Evolutionary conservation across 2,113 vertebrate genomes (phyloP).

Genomic region (Pyrgilauda ruficollis): DNA sequence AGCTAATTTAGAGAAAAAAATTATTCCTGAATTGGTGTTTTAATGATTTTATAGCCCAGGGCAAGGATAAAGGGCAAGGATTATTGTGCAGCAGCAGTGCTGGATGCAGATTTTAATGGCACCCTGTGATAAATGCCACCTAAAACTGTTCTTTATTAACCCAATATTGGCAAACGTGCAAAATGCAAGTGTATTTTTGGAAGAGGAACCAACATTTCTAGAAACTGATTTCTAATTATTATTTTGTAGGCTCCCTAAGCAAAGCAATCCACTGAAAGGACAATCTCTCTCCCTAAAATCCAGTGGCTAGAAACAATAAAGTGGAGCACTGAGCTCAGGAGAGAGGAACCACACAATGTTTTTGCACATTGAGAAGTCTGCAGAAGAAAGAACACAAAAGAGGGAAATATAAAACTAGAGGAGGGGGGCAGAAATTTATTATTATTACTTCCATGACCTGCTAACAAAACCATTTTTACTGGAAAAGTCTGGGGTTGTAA

Average conservation of each 20-base stretch:
- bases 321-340: neutral
- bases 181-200: neutral
- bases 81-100: slow-evolving; percentile 57
- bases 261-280: neutral
- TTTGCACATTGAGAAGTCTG: neutral
- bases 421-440: neutral
- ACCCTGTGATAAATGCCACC: slow-evolving; percentile 28
- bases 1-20: slow-evolving; percentile 59
- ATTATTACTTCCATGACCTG: neutral
- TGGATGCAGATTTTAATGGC: slow-evolving; percentile 14
- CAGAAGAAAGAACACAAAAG: neutral
- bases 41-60: slow-evolving; percentile 55
- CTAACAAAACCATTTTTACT: slow-evolving; percentile 7
- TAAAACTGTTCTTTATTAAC: neutral
- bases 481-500: neutral
- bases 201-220: neutral
- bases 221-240: neutral
- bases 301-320: neutral
- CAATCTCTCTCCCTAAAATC: neutral
- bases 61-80: slow-evolving; percentile 63
- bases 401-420: neutral
- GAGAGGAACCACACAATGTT: neutral
- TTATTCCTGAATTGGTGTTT: slow-evolving; percentile 54
- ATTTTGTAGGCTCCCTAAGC: neutral
- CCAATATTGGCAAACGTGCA: neutral